Evolutionary conservation across 2,797 vertebrate genomes (phyloP).

Genomic region (Alcedo atthis): DNA sequence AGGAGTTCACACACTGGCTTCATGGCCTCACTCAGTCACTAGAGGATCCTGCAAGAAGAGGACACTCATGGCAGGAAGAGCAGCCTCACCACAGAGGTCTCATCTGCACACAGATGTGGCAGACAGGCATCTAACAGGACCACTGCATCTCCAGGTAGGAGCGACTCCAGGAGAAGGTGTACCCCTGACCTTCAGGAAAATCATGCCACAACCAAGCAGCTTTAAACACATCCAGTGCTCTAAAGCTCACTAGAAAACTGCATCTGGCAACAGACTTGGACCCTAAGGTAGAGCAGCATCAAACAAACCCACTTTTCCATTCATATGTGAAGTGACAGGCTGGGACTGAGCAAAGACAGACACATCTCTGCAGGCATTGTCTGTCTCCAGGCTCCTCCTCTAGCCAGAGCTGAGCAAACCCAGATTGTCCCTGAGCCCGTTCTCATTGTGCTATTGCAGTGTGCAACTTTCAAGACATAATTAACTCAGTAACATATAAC

Average conservation of each 20-base stretch:
- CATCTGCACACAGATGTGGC: neutral
- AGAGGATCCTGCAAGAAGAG: neutral
- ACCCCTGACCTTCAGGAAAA: neutral
- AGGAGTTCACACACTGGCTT: neutral
- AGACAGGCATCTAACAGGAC: neutral
- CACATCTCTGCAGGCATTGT: neutral
- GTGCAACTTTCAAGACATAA: neutral
- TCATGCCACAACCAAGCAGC: neutral
- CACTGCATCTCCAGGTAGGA: rapidly evolving
- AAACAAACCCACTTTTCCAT: neutral
- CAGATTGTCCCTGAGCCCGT: neutral
- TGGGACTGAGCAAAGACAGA: neutral
- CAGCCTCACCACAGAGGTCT: neutral
- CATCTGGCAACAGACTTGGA: neutral
- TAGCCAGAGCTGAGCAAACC: neutral
- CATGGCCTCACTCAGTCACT: neutral
- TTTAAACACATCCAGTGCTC: neutral
- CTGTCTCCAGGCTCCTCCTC: neutral
- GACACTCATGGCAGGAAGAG: neutral
- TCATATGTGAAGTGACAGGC: neutral
- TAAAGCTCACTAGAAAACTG: neutral
- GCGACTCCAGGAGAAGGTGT: neutral
- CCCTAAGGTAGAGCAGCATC: neutral
- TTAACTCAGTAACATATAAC: neutral
- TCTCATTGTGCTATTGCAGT: neutral